Conservation (phyloP, 2,888 invertebrate genomes). For the Agrenia bidenticulata region DNA sequence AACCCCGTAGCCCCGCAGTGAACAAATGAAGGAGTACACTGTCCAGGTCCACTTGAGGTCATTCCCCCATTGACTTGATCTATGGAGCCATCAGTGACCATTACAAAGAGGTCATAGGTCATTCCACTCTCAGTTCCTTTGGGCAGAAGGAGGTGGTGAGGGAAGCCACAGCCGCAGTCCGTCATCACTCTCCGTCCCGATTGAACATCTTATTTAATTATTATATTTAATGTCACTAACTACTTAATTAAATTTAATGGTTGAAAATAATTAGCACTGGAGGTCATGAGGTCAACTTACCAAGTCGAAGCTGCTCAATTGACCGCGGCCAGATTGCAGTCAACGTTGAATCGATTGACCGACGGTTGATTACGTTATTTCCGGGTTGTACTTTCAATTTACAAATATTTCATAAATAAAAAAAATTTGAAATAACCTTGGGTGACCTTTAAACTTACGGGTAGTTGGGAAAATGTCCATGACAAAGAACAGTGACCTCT, state of each 20-base stretch:
- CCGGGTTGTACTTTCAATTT: slow-evolving; percentile 61
- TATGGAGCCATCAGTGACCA: slow-evolving; percentile 12
- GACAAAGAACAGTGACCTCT: slow-evolving; percentile 68
- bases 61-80: not conserved
- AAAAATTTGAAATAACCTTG: no score
- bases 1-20: slow-evolving; percentile 20
- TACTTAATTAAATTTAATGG: not conserved
- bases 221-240: not conserved
- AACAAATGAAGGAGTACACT: slow-evolving; percentile 19
- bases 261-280: not conserved
- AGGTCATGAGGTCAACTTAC: slow-evolving; percentile 57
- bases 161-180: slow-evolving; percentile 64
- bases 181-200: not conserved
- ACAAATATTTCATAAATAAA: not conserved
- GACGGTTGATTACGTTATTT: slow-evolving; percentile 65
- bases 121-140: slow-evolving; percentile 22
- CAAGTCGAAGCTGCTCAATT: slow-evolving; percentile 65
- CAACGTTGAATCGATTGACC: slow-evolving; percentile 72
- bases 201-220: slow-evolving; percentile 4
- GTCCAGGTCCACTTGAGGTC: not conserved
- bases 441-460: slow-evolving; percentile 61
- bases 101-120: slow-evolving; percentile 23
- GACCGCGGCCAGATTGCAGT: slow-evolving; percentile 71
- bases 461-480: slow-evolving; percentile 68
- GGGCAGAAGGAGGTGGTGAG: slow-evolving; percentile 70